phyloP scores from a whole-genome alignment of 2,888 invertebrate species.

The Sericinus montela region DNA sequence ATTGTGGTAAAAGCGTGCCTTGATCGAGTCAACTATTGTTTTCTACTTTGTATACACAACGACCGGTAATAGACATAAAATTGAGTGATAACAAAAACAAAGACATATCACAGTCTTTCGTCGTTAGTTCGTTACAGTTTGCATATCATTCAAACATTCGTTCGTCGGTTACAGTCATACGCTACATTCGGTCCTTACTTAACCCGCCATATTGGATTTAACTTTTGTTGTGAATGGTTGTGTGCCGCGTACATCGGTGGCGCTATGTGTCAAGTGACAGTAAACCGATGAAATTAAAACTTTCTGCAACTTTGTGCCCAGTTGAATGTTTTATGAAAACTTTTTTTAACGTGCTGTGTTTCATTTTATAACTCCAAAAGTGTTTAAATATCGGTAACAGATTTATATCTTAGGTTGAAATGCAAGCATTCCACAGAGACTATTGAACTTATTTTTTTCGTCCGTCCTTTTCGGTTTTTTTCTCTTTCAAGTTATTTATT shows the following conservation, averaged over 20 bases:
- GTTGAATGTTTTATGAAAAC: slow-evolving; percentile 33
- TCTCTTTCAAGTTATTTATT: slow-evolving; percentile 39
- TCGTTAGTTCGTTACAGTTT: too few species aligned
- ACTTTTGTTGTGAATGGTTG: slow-evolving; percentile 41
- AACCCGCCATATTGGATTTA: slow-evolving; percentile 66
- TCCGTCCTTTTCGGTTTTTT: slow-evolving; percentile 62
- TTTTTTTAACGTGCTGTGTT: slow-evolving; percentile 21
- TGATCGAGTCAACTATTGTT: too few species aligned
- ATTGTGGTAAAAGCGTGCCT: too few species aligned
- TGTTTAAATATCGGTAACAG: background rate
- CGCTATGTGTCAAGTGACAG: slow-evolving; percentile 61
- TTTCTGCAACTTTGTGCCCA: slow-evolving; percentile 47
- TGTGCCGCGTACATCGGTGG: slow-evolving; percentile 39
- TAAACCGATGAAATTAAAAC: slow-evolving; percentile 56
- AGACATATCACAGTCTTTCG: too few species aligned
- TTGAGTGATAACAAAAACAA: too few species aligned
- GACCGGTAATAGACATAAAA: too few species aligned
- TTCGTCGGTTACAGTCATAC: background rate
- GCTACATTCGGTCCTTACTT: slow-evolving; percentile 9
- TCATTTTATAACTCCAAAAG: slow-evolving; percentile 12
- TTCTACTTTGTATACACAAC: too few species aligned
- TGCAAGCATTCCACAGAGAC: slow-evolving; percentile 73
- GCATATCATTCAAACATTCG: slow-evolving; percentile 2
- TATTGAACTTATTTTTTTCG: slow-evolving; percentile 73
- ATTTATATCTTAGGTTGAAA: slow-evolving; percentile 41